These are phyloP conservation scores for Sander vitreus DNA, from an alignment of 2,113 vertebrate genomes.

Conservation along the genomic window DNA sequence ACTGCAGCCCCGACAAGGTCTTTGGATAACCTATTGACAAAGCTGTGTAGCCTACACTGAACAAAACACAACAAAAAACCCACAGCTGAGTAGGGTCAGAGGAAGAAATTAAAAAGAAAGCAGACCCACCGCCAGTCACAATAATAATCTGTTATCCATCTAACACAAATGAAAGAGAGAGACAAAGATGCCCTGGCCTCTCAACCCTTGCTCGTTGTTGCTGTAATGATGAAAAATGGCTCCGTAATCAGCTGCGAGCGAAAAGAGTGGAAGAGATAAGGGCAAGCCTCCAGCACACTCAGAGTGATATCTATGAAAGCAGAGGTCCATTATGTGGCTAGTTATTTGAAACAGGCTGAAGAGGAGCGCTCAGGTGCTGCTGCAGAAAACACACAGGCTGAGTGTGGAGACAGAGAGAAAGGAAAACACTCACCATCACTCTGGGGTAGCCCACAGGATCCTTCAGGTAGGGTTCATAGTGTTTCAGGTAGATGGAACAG, in stretches of 20 bases:
- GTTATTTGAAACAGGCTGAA: conserved; percentile 45
- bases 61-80: conserved; percentile 66
- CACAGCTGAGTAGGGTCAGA: conserved; percentile 35
- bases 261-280: conserved; percentile 50
- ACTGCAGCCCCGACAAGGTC: conserved; percentile 77
- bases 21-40: conserved; percentile 85
- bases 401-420: background rate
- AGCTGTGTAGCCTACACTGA: conserved; percentile 50
- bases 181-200: conserved; percentile 54
- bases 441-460: conserved; percentile 92
- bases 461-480: conserved; percentile 92
- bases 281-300: conserved; percentile 43
- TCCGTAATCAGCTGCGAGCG: conserved; percentile 55
- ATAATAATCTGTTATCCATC: conserved; percentile 59
- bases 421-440: conserved; percentile 86
- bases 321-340: conserved; percentile 49
- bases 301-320: conserved; percentile 47
- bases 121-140: conserved; percentile 13
- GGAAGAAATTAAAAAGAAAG: conserved; percentile 29
- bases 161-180: conserved; percentile 59
- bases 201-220: conserved; percentile 52
- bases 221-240: conserved; percentile 71
- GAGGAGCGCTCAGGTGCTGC: conserved; percentile 36
- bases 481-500: conserved; percentile 88
- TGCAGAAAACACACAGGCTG: background rate